Conservation (phyloP, 2,888 invertebrate genomes). For the Noctua janthe region DNA sequence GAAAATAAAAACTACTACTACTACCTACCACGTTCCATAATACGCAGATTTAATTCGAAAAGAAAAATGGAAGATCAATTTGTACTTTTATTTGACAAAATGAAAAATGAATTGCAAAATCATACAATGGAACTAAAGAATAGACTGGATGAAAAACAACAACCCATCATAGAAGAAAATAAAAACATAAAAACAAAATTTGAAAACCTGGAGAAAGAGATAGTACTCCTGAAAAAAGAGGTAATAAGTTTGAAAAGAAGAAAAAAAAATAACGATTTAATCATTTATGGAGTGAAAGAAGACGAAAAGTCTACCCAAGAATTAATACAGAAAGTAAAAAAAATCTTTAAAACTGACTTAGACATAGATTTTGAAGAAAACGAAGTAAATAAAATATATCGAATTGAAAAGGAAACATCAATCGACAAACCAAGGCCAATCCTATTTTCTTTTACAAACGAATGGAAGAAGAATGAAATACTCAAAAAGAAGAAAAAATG, state of each 20-base stretch:
- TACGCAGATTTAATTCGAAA: background rate
- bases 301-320: background rate
- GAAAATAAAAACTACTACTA: slow-evolving; percentile 5
- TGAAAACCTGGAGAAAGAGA: background rate
- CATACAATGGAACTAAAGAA: background rate
- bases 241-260: background rate
- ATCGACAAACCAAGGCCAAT: background rate
- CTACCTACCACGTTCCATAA: background rate
- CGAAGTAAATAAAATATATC: background rate
- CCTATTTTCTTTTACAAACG: background rate
- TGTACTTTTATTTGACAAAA: background rate
- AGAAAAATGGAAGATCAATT: background rate
- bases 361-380: background rate
- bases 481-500: background rate
- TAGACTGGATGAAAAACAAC: background rate
- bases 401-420: background rate
- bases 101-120: background rate
- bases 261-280: background rate
- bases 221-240: background rate
- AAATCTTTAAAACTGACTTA: background rate
- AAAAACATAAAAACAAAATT: background rate
- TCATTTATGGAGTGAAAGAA: slow-evolving; percentile 5
- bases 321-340: background rate
- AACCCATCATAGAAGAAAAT: background rate
- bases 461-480: background rate